These are phyloP conservation scores for Tryphoninae sp. DNA, from an alignment of 2,888 invertebrate genomes.

Conservation along the genomic window DNA sequence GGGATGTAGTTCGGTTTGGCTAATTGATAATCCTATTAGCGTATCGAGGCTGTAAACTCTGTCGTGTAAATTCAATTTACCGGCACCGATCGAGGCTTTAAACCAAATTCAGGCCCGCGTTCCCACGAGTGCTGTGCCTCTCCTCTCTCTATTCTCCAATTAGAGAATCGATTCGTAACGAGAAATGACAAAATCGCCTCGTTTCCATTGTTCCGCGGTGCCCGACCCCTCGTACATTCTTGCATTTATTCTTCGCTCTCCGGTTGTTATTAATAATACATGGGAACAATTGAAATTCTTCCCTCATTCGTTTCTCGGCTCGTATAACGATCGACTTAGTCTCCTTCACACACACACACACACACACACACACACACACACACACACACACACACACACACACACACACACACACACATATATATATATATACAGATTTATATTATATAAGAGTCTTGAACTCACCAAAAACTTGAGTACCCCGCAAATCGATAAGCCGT, in stretches of 20 bases:
- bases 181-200: conserved; percentile 47
- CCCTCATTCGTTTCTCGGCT: neutral
- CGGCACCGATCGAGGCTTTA: conserved; percentile 64
- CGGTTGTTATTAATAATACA: neutral
- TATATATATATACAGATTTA: conserved; percentile 1
- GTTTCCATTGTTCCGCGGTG: neutral
- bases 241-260: too few relatives aligned
- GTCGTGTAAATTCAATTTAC: conserved; percentile 66
- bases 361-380: neutral
- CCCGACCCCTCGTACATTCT: neutral
- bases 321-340: neutral
- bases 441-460: conserved; percentile 18
- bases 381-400: neutral
- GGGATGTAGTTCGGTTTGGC: conserved; percentile 54
- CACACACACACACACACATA: neutral
- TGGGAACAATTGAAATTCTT: neutral
- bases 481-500: conserved; percentile 69
- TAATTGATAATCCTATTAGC: conserved; percentile 68
- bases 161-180: conserved; percentile 61
- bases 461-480: conserved; percentile 77
- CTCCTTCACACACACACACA: neutral
- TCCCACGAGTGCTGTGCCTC: conserved; percentile 49
- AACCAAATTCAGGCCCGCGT: conserved; percentile 60
- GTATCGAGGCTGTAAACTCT: conserved; percentile 64
- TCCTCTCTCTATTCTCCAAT: conserved; percentile 57